These are phyloP conservation scores for Agrotis segetum DNA, from an alignment of 2,888 invertebrate species.

Conservation along the genomic window DNA sequence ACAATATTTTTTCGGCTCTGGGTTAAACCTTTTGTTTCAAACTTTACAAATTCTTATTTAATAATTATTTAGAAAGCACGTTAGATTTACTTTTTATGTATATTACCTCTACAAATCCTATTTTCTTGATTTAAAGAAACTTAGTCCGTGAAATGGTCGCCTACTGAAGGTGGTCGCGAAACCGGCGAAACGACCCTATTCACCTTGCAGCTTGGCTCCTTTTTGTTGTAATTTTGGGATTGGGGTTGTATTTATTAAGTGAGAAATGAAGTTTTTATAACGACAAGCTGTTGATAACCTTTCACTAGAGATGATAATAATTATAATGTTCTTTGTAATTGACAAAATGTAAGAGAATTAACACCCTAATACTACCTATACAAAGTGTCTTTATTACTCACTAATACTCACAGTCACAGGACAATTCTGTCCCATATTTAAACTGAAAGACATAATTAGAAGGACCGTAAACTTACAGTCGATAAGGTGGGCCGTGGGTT, in stretches of 20 bases:
- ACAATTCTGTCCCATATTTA: conserved; percentile 35
- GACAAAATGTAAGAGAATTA: neutral
- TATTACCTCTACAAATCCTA: no score
- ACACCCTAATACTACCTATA: neutral
- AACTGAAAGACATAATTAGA: conserved; percentile 53
- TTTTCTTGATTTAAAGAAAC: no score
- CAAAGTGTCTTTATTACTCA: conserved; percentile 17
- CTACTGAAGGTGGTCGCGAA: no score
- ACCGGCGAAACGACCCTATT: no score
- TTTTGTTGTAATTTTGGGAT: conserved; percentile 42
- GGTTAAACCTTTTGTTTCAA: no score
- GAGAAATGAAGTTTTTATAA: neutral
- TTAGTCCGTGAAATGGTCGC: no score
- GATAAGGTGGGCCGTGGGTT: conserved; percentile 81
- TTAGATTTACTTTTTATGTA: no score
- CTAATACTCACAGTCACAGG: no score
- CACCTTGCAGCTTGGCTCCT: conserved; percentile 57
- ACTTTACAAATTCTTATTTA: no score
- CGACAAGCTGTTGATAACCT: neutral
- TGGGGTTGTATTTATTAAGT: conserved; percentile 12
- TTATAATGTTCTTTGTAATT: conserved; percentile 1
- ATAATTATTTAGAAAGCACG: no score
- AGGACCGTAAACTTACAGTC: conserved; percentile 53
- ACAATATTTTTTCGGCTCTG: no score
- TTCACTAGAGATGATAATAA: neutral